Conservation (phyloP, 2,888 invertebrate species). For the Ornithoptera alexandrae region DNA sequence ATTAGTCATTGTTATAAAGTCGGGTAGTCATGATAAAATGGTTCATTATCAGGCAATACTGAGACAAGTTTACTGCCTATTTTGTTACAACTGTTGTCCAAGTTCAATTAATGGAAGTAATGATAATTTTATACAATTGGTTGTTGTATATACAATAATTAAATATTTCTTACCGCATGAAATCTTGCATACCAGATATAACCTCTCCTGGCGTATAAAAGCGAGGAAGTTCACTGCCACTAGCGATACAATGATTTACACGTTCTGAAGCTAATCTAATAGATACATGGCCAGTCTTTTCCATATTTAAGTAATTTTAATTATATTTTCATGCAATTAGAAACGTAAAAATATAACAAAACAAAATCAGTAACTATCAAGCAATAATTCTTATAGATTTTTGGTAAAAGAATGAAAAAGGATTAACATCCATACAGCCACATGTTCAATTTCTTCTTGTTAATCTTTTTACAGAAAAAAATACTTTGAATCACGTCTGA, state of each 20-base stretch:
- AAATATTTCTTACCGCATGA: conserved; percentile 84
- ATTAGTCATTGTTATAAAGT: not conserved
- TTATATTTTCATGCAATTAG: not conserved
- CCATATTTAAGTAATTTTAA: conserved; percentile 48
- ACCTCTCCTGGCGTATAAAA: conserved; percentile 93
- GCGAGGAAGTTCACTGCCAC: conserved; percentile 80
- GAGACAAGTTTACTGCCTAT: not conserved
- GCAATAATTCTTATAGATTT: no score
- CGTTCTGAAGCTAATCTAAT: conserved; percentile 83
- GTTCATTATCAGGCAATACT: not conserved
- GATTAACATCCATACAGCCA: no score
- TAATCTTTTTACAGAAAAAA: no score
- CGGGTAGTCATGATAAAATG: not conserved
- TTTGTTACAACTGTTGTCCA: not conserved
- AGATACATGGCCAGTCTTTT: conserved; percentile 72
- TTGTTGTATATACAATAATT: no score
- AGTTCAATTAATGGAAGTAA: no score
- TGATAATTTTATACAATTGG: no score
- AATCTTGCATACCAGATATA: conserved; percentile 89
- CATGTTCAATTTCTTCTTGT: no score
- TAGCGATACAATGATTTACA: conserved; percentile 79
- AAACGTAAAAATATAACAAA: no score
- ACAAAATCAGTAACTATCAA: no score
- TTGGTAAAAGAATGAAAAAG: no score
- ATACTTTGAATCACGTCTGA: no score